Conservation (phyloP, 2,113 vertebrate genomes). For the Nycticryphes semicollaris region DNA sequence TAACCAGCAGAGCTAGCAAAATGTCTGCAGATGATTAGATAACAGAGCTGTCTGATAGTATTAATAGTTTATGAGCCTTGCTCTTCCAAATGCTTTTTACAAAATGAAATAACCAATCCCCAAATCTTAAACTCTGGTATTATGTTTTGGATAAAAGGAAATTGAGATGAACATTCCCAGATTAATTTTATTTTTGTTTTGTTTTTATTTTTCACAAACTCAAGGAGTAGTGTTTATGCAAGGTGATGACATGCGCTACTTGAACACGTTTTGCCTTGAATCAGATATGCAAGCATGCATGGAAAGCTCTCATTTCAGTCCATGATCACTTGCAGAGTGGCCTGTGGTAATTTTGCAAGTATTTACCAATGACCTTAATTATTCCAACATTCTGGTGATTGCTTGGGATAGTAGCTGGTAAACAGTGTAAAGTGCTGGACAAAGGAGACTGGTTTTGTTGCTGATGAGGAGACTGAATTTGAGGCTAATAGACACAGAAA, state of each 20-base stretch:
- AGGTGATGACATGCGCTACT: neutral
- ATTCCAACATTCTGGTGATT: neutral
- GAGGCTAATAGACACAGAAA: neutral
- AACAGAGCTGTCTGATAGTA: neutral
- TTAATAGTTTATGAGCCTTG: neutral
- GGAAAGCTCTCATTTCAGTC: neutral
- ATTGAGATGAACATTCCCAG: neutral
- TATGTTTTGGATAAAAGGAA: neutral
- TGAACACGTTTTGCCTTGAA: neutral
- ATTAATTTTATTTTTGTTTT: neutral
- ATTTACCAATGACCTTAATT: neutral
- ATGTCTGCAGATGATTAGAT: neutral
- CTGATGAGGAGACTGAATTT: neutral
- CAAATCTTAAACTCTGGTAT: neutral
- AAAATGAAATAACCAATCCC: neutral
- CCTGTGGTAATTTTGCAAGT: neutral
- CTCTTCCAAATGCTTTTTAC: neutral
- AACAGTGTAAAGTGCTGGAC: neutral
- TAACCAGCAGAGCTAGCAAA: neutral
- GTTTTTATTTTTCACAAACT: neutral
- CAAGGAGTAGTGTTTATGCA: neutral
- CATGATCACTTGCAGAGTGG: neutral
- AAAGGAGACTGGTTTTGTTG: neutral
- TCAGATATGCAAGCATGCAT: neutral
- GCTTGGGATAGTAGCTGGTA: neutral